Evolutionary conservation across 1,140 invertebrate species (phyloP), one percentile per base, ranked within the genome.

Genomic region (Aphidius ervi): DNA sequence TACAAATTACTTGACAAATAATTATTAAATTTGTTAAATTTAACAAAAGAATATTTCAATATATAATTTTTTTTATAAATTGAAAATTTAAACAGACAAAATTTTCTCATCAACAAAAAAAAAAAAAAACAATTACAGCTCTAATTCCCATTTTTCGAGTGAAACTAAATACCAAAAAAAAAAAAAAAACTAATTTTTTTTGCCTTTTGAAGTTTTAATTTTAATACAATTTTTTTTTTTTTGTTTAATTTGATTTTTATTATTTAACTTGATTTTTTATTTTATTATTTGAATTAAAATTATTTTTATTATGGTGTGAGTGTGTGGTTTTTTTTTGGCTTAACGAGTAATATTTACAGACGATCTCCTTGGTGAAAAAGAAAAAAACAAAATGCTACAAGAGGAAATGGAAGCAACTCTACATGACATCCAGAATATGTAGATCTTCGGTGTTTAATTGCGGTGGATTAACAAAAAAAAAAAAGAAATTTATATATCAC

Each of bases 341-440:
- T 80, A 78, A 80, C 73, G 60, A 74, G 70, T 78, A 65, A 79
- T 78, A 68, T 79, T 89, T 88, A 73, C 88, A 99, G 96, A 98
- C 86, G 94, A 98, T 82, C 87, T 99, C 77, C 84, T 95, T 78
- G 84, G 87, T 73, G 94, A 97, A 85, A 93, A 93, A 84, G 92
- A 94, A 83, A 94, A 95, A 86, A 96, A 94, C 86, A 96, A 95
- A 87, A 83, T 92, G 79, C 88, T 99, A 71, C 91, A 95, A 81
- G 93, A 96, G 79, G 97, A 99, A 82, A 98, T 99, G 92, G 97
- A 99, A 82, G 89, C 92, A 74, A 98, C 96, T 74, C 89, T 99
- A 82, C 94, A 97, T 87, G 95, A 98, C 85, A 96, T 98, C 83
- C 95, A 98, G 85, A 97, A 97, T 83, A 97, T 97, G 93, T 97